Percentiles rank a stretch among this genome's conserved stretches.
Evolutionary conservation across 2,797 vertebrate species (phyloP).

Genomic region (Pygocentrus nattereri): DNA sequence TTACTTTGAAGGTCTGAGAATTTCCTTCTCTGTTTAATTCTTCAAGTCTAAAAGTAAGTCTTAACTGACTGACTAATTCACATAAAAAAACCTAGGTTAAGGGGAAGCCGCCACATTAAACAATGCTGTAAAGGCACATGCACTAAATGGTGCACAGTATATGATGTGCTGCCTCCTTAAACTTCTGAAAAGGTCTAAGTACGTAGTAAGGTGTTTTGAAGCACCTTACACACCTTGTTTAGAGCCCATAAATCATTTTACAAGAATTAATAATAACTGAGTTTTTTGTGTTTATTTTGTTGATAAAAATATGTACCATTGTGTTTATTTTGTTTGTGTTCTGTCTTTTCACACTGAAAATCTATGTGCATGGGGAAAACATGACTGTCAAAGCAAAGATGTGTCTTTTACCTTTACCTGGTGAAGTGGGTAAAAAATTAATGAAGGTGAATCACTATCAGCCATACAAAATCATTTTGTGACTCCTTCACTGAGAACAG

Average conservation of each 20-base stretch:
- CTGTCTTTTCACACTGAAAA: conserved; percentile 20
- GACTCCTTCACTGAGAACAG: conserved; percentile 1
- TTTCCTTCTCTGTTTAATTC: not conserved
- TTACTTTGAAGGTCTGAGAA: not conserved
- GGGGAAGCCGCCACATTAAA: not conserved
- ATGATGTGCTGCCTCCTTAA: not conserved
- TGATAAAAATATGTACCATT: too few relatives aligned
- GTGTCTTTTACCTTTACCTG: conserved; percentile 10
- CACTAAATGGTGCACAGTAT: not conserved
- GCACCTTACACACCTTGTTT: conserved; percentile 22
- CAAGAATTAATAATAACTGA: conserved; percentile 5
- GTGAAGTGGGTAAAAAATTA: conserved; percentile 1
- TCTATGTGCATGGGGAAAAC: conserved; percentile 39
- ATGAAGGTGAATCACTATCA: conserved; percentile 36
- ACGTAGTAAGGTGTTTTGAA: not conserved
- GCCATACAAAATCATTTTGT: conserved; percentile 22
- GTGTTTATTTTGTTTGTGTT: conserved; percentile 39
- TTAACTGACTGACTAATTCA: not conserved
- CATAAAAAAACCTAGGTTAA: not conserved
- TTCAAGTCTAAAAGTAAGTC: not conserved
- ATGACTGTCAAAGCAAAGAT: conserved; percentile 34
- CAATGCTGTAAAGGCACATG: not conserved
- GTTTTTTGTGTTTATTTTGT: conserved; percentile 26
- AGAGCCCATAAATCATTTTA: conserved; percentile 5
- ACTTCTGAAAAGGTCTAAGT: not conserved